Conservation (phyloP, 2,113 vertebrate species). For the Sylvia atricapilla region DNA sequence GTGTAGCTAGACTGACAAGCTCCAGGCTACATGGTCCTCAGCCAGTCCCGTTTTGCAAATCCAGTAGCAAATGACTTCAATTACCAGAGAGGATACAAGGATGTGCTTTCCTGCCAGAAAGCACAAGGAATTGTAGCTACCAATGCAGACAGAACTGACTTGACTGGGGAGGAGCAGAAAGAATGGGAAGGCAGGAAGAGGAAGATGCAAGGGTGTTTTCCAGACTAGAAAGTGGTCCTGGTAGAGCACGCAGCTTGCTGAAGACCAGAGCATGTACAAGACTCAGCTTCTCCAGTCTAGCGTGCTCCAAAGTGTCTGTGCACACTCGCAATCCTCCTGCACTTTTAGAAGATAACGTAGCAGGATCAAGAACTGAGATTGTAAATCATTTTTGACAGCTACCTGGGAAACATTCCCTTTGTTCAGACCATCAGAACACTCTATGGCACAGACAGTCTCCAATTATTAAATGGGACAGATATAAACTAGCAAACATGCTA, state of each 20-base stretch:
- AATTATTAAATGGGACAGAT: conserved; percentile 38
- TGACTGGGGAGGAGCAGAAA: conserved; percentile 8
- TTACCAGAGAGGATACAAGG: conserved; percentile 1
- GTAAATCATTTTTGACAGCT: conserved; percentile 46
- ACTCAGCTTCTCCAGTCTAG: conserved; percentile 65
- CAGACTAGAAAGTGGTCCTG: conserved; percentile 52
- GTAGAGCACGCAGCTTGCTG: conserved; percentile 41
- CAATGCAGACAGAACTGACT: conserved; percentile 10
- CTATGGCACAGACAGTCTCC: conserved; percentile 46
- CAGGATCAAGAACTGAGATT: conserved; percentile 53
- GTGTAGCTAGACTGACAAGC: conserved; percentile 42
- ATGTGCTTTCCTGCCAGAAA: conserved; percentile 62
- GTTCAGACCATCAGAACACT: conserved; percentile 30
- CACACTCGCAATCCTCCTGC: conserved; percentile 57
- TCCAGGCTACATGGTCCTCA: conserved; percentile 51
- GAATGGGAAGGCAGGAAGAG: conserved; percentile 36
- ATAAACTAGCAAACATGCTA: conserved; percentile 71
- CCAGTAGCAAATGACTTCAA: conserved; percentile 43
- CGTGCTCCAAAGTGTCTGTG: conserved; percentile 54
- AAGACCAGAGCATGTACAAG: conserved; percentile 45
- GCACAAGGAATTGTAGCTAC: conserved; percentile 38
- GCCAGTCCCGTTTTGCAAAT: conserved; percentile 31
- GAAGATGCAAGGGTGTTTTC: conserved; percentile 51
- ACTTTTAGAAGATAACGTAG: conserved; percentile 61
- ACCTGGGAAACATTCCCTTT: conserved; percentile 31